A percentile compares a stretch with the other conserved stretches of the same genome.
phyloP scores from a whole-genome alignment of 2,888 invertebrate genomes.

The Petrolisthes cinctipes region DNA sequence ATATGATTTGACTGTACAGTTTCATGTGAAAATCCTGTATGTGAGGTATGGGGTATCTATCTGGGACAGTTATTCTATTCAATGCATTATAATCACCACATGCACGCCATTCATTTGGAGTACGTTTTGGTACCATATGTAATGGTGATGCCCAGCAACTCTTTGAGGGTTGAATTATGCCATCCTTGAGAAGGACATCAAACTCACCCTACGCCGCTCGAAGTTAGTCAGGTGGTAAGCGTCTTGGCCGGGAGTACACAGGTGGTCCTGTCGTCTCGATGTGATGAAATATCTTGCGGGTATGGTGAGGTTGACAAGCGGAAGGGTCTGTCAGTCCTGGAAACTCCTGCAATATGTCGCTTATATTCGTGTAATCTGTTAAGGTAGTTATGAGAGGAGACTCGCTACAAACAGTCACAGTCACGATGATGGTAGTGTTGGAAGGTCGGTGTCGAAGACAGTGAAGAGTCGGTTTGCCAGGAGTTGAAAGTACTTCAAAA shows the following conservation, averaged over 20 bases:
- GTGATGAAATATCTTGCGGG: neutral
- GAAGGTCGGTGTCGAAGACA: neutral
- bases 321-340: neutral
- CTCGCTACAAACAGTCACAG: neutral
- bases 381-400: neutral
- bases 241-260: slow-evolving; percentile 4
- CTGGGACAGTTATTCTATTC: slow-evolving; percentile 65
- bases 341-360: neutral
- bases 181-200: neutral
- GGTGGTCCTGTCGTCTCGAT: slow-evolving; percentile 23
- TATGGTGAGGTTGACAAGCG: too few species aligned
- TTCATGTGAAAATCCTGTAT: slow-evolving; percentile 60
- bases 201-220: slow-evolving; percentile 17
- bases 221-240: neutral
- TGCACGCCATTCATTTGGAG: slow-evolving; percentile 57
- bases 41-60: slow-evolving; percentile 66
- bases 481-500: neutral
- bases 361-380: neutral
- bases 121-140: slow-evolving; percentile 4
- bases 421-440: neutral
- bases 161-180: slow-evolving; percentile 16
- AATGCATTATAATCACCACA: slow-evolving; percentile 67
- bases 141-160: slow-evolving; percentile 19
- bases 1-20: neutral
- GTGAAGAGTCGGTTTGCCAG: neutral